Evolutionary conservation across 2,888 invertebrate species (phyloP).

Genomic region (Flabesymbios commensalis): DNA sequence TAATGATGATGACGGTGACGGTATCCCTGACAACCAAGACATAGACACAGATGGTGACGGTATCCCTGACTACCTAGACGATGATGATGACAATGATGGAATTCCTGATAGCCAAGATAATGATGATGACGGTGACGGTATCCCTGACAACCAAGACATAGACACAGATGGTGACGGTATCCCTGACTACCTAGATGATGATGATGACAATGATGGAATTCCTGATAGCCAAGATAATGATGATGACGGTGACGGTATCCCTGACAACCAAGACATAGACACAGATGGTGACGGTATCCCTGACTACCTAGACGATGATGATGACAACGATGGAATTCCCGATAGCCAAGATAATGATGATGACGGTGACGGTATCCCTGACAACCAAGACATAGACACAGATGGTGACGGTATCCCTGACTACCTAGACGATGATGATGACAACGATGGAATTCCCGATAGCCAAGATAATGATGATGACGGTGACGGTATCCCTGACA

Average conservation of each 20-base stretch:
- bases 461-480: conserved; percentile 20
- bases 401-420: conserved; percentile 9
- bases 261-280: conserved; percentile 34
- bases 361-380: conserved; percentile 48
- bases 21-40: too few species aligned
- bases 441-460: conserved; percentile 31
- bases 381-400: conserved; percentile 37
- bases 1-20: conserved; percentile 19
- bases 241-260: conserved; percentile 21
- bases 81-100: conserved; percentile 20
- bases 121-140: conserved; percentile 34
- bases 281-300: conserved; percentile 47
- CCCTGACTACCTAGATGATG: conserved; percentile 16
- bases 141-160: conserved; percentile 44
- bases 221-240: conserved; percentile 22
- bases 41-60: conserved; percentile 48
- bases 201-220: conserved; percentile 25
- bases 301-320: conserved; percentile 37
- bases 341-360: conserved; percentile 44
- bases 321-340: conserved; percentile 47
- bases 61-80: conserved; percentile 41
- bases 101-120: conserved; percentile 13
- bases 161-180: conserved; percentile 44
- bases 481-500: conserved; percentile 30
- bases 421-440: not conserved